phyloP scores from a whole-genome alignment of 2,797 vertebrate genomes.

The Neosilurus hyrtlii region DNA sequence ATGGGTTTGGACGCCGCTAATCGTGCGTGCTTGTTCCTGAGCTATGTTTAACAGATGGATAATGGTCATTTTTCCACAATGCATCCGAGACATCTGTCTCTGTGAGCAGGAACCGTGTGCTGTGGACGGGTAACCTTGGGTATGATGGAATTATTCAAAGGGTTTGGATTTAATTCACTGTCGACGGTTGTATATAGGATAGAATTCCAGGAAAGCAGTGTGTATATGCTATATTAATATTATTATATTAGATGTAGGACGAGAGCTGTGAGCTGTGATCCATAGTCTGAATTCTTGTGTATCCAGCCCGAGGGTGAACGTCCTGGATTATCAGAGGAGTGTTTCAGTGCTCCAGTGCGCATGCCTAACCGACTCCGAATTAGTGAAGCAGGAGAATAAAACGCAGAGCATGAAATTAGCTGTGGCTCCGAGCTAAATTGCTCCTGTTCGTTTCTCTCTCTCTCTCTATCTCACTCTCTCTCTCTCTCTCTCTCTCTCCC shows the following conservation, averaged over 20 bases:
- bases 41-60: slow-evolving; percentile 29
- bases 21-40: neutral
- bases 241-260: neutral
- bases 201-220: neutral
- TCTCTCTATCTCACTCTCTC: slow-evolving; percentile 13
- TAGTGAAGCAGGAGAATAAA: slow-evolving; percentile 67
- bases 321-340: slow-evolving; percentile 35
- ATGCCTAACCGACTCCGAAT: slow-evolving; percentile 55
- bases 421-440: slow-evolving; percentile 63
- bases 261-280: slow-evolving; percentile 4
- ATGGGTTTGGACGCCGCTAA: neutral
- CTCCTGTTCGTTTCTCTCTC: slow-evolving; percentile 45
- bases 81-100: neutral
- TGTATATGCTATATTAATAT: neutral
- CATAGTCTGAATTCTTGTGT: slow-evolving; percentile 6
- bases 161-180: neutral
- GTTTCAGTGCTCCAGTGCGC: slow-evolving; percentile 31
- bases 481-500: neutral
- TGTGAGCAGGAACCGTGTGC: neutral
- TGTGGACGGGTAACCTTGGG: neutral
- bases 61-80: slow-evolving; percentile 5
- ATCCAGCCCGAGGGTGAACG: slow-evolving; percentile 23
- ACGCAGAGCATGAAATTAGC: slow-evolving; percentile 73
- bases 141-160: neutral
- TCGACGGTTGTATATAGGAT: neutral